Base-by-base conservation (phyloP, 2,797 vertebrate genomes). In the Diglossa cyanea region DNA sequence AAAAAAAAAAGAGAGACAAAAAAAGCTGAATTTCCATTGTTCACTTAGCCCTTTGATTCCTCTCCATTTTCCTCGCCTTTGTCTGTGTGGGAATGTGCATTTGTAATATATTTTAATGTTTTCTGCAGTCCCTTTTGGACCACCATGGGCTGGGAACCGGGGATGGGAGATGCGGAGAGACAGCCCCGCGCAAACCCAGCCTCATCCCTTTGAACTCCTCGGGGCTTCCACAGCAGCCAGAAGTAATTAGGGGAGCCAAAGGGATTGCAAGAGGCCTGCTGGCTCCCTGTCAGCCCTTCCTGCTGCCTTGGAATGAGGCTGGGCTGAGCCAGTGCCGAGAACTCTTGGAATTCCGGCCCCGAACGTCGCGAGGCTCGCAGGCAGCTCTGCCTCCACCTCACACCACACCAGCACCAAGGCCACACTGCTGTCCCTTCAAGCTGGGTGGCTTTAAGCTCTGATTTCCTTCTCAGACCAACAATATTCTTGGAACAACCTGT, bases 171-270 rank as follows among this genome's bases (percentile, higher is more conserved):
- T 33, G 28, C 2, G 8, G 55, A 44, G 81, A 92, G 67, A 63
- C 74, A 77, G 92, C 62, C 62, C 76, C 0, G 13, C 4, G n/a
- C 54, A 85, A 90, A 94, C 37, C 86, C 93, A 89, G 74, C 55
- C 0, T 63, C 93, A 15, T 87, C 93, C 68, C 84, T 95, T 96
- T 96, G 96, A 95, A 93, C 45, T 85, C 75, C 89, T 80, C 3
- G 25, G 87, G 85, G 93, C 82, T 95, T 77, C 93, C 81, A 94
- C 1, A 0, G 89, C 95, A 95, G 95, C 94, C 94, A 93, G 90
- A 95, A 96, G 88, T 13, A 86, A 95, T 94, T 90, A 95, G 80
- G 35, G 35, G 86, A 83, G 77, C 33, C 55, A 86, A 86, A 58
- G 44, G 73, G 48, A 30, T 31, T 75, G 50, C 24, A n/a, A 84